Conservation (phyloP, 1,140 invertebrate genomes). For the Lamellibrachia luymesi region DNA sequence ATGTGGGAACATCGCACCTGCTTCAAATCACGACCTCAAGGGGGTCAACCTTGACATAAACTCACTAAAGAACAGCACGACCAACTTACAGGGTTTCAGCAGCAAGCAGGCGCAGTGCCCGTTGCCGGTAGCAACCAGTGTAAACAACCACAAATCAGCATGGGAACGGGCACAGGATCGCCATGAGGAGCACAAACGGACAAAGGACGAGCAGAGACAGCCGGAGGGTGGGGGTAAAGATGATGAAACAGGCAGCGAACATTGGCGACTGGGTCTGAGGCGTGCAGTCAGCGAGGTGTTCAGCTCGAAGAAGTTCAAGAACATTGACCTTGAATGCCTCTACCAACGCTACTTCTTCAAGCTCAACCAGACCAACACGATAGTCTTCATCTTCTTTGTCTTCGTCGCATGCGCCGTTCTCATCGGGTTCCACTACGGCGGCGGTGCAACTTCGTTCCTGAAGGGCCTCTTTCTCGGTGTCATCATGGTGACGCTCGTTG, state of each 20-base stretch:
- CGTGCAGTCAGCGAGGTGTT: slow-evolving; percentile 31
- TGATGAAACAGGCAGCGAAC: background rate
- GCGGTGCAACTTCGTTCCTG: slow-evolving; percentile 41
- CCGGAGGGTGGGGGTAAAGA: background rate
- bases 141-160: slow-evolving; percentile 39
- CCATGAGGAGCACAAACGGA: slow-evolving; percentile 29
- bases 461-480: slow-evolving; percentile 39
- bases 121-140: background rate
- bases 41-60: background rate
- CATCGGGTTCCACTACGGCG: slow-evolving; percentile 52
- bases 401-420: slow-evolving; percentile 69
- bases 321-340: slow-evolving; percentile 70
- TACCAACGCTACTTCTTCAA: slow-evolving; percentile 90
- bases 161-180: slow-evolving; percentile 45
- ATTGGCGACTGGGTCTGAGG: background rate
- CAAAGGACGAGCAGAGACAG: too few species aligned
- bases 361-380: slow-evolving; percentile 88
- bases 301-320: slow-evolving; percentile 43
- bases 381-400: slow-evolving; percentile 75
- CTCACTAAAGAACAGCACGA: background rate
- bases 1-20: background rate
- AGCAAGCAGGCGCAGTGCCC: background rate
- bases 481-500: slow-evolving; percentile 60
- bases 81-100: background rate
- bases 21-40: background rate